Conservation (phyloP, 2,888 invertebrate species). For the Coremacera marginata region DNA sequence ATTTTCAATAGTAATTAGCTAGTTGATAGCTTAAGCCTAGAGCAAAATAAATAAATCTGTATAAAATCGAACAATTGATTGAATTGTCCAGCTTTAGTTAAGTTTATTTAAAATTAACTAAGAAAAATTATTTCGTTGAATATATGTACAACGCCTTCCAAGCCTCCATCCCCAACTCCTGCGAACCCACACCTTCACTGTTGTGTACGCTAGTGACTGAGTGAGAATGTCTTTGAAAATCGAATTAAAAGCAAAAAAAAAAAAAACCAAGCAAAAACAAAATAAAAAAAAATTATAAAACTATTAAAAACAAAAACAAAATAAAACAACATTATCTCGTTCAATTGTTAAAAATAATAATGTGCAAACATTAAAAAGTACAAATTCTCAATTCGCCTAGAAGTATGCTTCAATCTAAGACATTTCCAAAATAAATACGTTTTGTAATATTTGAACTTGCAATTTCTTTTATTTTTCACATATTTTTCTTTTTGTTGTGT, state of each 20-base stretch:
- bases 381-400: constrained; percentile 37
- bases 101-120: constrained; percentile 22
- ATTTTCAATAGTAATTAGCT: constrained; percentile 7
- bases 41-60: not conserved
- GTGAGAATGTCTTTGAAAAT: constrained; percentile 4
- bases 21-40: constrained; percentile 25
- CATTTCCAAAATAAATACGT: constrained; percentile 10
- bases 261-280: not conserved
- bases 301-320: not conserved
- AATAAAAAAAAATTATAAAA: not conserved
- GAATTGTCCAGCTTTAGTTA: constrained; percentile 25
- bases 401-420: constrained; percentile 21
- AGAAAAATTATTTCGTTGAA: constrained; percentile 6
- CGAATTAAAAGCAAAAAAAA: not conserved
- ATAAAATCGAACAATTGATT: constrained; percentile 10
- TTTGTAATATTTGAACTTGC: not conserved
- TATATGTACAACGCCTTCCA: constrained; percentile 7
- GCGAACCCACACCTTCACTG: not conserved
- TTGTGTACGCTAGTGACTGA: constrained; percentile 8
- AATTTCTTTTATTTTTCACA: not conserved
- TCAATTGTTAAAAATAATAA: constrained; percentile 25
- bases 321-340: not conserved
- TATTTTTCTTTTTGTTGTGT: not conserved
- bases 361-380: constrained; percentile 33
- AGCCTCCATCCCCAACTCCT: not conserved